Base-by-base conservation (phyloP, 2,888 invertebrate genomes). In the Polyommatus iphigenia region DNA sequence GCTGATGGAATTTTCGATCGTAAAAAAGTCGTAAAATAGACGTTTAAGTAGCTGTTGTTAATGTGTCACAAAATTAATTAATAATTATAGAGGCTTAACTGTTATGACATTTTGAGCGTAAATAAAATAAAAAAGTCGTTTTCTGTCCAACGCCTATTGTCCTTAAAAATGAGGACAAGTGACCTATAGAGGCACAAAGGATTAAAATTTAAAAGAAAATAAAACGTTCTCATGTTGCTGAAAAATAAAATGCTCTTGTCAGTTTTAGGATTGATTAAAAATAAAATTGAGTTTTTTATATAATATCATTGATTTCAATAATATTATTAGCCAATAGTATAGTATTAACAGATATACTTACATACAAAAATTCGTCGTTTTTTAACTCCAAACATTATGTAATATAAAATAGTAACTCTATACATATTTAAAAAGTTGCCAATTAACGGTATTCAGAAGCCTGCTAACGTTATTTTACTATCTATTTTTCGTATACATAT, bases 1-100 rank as follows among this genome's bases (percentile, higher is more conserved):
- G 75, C 50, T 20, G 24, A 50, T 75, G 75, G 24, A 29, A 54
- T 75, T 50, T 15, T 75, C 46, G 29, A n/a, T 75, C 50, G 29
- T 75, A 75, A 75, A 75, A 73, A 46, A 18, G 29, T 15, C 15
- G 50, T 75, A 75, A 75, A 75, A 75, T 75, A 50, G 75, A 75
- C 75, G 24, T 50, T 75, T 75, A 50, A 75, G 75, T 75, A 75
- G 75, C 46, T 50, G 75, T 75, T 67, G 41, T 24, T 29, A 50
- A 50, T 46, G 75, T 75, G 50, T 50, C 50, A 75, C 6, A 29
- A 24, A 75, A 75, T 75, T 75, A 20, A 75, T 75, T 75, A 54
- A 41, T 54, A 50, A 75, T 75, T 75, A 46, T 15, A 71, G 71
- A 72, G 72, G 50, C 46, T 50, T 75, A 46, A 75, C 54, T 18